Conservation (phyloP, 2,113 vertebrate genomes). For the Coracopsis vasa region DNA sequence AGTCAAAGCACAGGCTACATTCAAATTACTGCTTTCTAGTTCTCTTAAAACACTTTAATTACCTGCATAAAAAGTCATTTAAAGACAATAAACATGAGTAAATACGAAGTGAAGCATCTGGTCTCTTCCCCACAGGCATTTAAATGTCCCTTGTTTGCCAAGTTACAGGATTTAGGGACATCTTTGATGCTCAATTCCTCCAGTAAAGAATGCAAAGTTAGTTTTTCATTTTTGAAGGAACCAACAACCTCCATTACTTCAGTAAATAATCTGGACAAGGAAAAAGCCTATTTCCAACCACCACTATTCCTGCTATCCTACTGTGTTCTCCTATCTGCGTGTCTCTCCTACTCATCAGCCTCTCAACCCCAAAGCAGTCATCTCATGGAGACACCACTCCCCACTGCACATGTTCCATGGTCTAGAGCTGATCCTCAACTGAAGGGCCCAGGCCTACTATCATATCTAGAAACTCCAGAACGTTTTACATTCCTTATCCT, state of each 20-base stretch:
- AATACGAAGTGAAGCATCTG: background rate
- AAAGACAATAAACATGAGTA: background rate
- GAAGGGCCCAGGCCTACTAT: no score
- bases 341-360: background rate
- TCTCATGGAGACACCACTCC: background rate
- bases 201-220: background rate
- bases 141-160: background rate
- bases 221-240: background rate
- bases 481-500: accelerated
- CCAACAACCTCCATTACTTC: background rate
- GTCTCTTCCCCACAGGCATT: constrained; percentile 1
- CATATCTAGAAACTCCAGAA: background rate
- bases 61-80: background rate
- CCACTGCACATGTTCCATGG: background rate
- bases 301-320: background rate
- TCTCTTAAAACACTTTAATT: constrained; percentile 1
- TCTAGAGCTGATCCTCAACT: background rate
- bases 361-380: background rate
- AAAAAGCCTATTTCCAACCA: background rate
- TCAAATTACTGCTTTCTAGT: background rate
- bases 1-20: background rate
- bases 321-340: accelerated
- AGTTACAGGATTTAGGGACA: background rate
- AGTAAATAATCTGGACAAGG: background rate
- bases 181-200: background rate